Evolutionary conservation across 2,113 vertebrate genomes (phyloP), one percentile per base, ranked within the genome.

Genomic region (Nerophis lumbriciformis): DNA sequence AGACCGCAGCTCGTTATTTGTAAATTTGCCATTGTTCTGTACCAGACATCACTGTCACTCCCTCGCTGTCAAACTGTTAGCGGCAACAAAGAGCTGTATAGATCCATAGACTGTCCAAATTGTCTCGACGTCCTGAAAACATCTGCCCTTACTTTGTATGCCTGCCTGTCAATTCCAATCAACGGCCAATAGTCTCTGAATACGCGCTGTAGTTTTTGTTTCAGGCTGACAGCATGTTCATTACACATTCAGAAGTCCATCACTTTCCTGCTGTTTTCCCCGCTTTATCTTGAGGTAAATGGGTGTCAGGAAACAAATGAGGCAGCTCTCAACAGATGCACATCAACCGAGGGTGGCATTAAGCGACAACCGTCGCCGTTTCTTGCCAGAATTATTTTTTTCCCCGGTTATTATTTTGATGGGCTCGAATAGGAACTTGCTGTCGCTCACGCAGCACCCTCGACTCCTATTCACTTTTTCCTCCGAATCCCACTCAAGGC

Each of bases 221-320:
- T 79, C 16, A 56, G 77, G 67, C 48, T 84, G 85, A 86, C 83
- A 83, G 83, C 75, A 47, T 37, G 59, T 73, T 83, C 80, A 79
- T 86, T 83, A 86, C 63, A 48, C 69, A 85, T 80, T 83, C 82
- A 69, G 64, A 71, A 19, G 80, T 58, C 79, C 76, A 54, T 84
- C 68, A 79, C 81, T 79, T 87, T 75, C 83, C 55, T n/a, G 63
- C 82, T 63, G 77, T 71, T 79, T 72, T 37, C 64, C 56, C 10
- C 42, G 28, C 76, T 84, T 87, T 75, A 83, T 84, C 77, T 79
- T 3, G 68, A 75, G 76, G 82, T 83, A 84, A 87, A 85, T 82
- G 82, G 77, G 56, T 78, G 82, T 87, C 85, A 63, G 73, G 67
- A 73, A 82, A 83, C 80, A 84, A 86, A 86, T 74, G 83, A 87